Base-by-base conservation (phyloP, 2,797 vertebrate species). In the Bufotes viridis region DNA sequence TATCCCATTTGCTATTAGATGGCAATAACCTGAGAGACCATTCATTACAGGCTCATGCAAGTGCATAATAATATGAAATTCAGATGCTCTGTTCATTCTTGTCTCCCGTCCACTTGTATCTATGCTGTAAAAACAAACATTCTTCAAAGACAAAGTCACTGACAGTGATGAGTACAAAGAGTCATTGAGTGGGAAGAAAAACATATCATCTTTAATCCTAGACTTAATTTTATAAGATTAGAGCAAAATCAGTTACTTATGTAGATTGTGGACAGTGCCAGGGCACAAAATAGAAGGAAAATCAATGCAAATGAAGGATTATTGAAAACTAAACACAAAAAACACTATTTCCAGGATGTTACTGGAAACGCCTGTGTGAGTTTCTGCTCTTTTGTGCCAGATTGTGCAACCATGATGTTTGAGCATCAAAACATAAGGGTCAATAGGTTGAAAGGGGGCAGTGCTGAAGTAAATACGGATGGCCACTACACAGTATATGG, bases 131-230 rank as follows among this genome's bases (percentile, higher is more conserved):
- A 79, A 65, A 58, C 20, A 49, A 51, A 55, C 84, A 79, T 86
- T 86, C 49, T 70, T 70, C 42, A 49, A 42, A 70, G 57, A 53
- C 65, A 53, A 58, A 72, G 76, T 86, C 85, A 86, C 80, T 86
- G 85, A 42, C 63, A 86, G 18, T 58, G 85, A 86, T 42, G 51
- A 24, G 49, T 70, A 69, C 55, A 42, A 69, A 70, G 55, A 81
- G 63, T 67, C 76, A 80, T 42, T 42, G 55, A 70, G 49, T 57
- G 26, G 18, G 51, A 81, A 65, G 61, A 4, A 86, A 86, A 42
- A 86, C 22, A 80, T 14, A 86, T 26, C 60, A 78, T 63, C 74
- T 29, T 42, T 81, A 81, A 81, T 81, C 60, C 34, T 11, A 51
- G 80, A 51, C 65, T 81, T 81, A 81, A 80, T 87, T 1, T 81